Evolutionary conservation across 92 coral and sea anemone species (phyloP).

Genomic region (Porites divaricata): DNA sequence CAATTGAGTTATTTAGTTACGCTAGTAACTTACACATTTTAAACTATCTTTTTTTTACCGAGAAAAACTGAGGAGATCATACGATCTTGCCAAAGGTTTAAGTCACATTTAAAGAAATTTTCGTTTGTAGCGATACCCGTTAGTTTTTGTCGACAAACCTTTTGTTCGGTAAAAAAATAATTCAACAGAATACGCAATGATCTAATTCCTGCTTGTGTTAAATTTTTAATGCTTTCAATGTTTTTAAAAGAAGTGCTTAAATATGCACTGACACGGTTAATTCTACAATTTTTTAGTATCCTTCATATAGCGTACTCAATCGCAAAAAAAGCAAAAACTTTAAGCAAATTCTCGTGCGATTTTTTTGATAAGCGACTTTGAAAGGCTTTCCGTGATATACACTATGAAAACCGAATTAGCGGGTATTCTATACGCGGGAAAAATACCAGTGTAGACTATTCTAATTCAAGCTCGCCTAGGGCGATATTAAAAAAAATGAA

Average conservation of each 20-base stretch:
- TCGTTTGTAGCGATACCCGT: not conserved
- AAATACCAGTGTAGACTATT: slow-evolving; percentile 1
- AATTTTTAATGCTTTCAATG: slow-evolving; percentile 46
- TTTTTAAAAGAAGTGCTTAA: slow-evolving; percentile 41
- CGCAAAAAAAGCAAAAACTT: not conserved
- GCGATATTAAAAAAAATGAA: slow-evolving; percentile 15
- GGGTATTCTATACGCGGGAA: not conserved
- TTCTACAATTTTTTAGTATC: slow-evolving; percentile 1
- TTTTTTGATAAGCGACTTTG: not conserved
- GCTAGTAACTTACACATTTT: not conserved
- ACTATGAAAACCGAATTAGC: not conserved
- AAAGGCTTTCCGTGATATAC: not conserved
- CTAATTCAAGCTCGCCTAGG: slow-evolving; percentile 22
- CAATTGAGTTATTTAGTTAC: slow-evolving; percentile 1
- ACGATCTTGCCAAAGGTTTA: not conserved
- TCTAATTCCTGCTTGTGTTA: slow-evolving; percentile 35
- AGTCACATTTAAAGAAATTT: not conserved
- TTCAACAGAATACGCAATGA: slow-evolving; percentile 1
- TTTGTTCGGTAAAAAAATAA: slow-evolving; percentile 22
- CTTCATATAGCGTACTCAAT: not conserved
- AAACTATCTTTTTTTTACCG: slow-evolving; percentile 14
- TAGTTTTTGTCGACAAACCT: slow-evolving; percentile 11
- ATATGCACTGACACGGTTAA: slow-evolving; percentile 19
- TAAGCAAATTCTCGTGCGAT: not conserved
- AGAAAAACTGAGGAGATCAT: not conserved